These are phyloP conservation scores for Myotis davidii DNA, from an alignment of 2,113 vertebrate species.

Conservation along the genomic window DNA sequence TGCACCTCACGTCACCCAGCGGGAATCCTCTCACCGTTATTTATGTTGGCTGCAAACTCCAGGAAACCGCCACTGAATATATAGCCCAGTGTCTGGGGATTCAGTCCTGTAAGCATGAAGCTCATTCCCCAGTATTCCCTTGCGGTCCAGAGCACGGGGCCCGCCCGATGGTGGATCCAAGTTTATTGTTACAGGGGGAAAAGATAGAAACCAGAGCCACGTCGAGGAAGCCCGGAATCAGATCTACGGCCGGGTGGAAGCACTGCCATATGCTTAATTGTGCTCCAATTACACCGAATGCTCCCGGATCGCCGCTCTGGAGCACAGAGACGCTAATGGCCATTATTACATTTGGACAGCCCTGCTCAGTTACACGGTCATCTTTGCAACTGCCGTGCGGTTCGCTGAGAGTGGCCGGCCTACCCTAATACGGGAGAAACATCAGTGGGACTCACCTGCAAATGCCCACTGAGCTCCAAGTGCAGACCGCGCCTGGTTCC, in stretches of 20 bases:
- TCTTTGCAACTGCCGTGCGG: neutral
- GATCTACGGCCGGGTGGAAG: neutral
- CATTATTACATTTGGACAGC: conserved; percentile 53
- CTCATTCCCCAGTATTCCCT: neutral
- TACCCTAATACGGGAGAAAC: neutral
- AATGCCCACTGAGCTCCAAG: neutral
- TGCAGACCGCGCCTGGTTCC: neutral
- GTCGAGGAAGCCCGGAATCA: neutral
- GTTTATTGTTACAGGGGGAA: neutral
- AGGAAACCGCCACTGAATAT: conserved; percentile 43
- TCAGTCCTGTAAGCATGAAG: neutral
- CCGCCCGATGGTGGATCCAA: neutral
- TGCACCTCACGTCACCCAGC: neutral
- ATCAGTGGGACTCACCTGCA: neutral
- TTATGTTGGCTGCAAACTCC: conserved; percentile 50
- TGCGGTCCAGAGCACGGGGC: neutral
- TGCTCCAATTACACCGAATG: conserved; percentile 58
- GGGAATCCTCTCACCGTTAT: conserved; percentile 25
- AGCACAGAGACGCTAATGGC: conserved; percentile 12
- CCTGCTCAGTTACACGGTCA: neutral
- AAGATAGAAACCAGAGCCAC: conserved; percentile 12
- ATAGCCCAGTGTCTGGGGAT: neutral
- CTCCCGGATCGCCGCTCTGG: conserved; percentile 52
- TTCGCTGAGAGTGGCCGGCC: neutral
- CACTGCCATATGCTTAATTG: conserved; percentile 70